A percentile compares a stretch with the other conserved stretches of the same genome.
Conservation (phyloP, 2,888 invertebrate species). For the Eubasilissa splendida region DNA sequence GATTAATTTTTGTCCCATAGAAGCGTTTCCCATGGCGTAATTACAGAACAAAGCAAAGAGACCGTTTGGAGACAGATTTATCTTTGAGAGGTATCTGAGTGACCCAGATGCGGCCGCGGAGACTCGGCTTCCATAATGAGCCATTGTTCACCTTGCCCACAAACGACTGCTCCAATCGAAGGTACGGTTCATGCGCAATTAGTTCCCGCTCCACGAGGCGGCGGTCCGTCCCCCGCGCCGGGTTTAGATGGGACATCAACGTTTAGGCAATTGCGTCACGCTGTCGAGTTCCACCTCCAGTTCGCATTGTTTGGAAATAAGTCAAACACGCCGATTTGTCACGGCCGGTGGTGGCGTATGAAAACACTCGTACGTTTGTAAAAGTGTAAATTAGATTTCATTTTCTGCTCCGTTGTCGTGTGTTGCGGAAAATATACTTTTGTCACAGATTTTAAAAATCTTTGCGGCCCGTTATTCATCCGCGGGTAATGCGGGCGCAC, state of each 20-base stretch:
- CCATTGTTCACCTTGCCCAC: conserved; percentile 47
- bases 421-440: conserved; percentile 33
- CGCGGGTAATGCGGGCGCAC: no score
- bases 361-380: conserved; percentile 6
- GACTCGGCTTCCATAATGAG: conserved; percentile 40
- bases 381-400: conserved; percentile 6
- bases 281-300: conserved; percentile 31
- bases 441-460: conserved; percentile 26
- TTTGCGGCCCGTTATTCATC: neutral
- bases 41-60: conserved; percentile 42
- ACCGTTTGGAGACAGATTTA: conserved; percentile 39
- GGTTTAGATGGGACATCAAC: conserved; percentile 22
- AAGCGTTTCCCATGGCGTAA: conserved; percentile 40
- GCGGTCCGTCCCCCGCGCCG: neutral
- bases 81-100: conserved; percentile 35
- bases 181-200: conserved; percentile 44
- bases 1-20: conserved; percentile 20
- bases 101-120: conserved; percentile 48
- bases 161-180: conserved; percentile 10
- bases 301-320: conserved; percentile 39
- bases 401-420: conserved; percentile 10
- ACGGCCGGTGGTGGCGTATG: conserved; percentile 6
- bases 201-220: conserved; percentile 43
- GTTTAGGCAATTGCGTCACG: conserved; percentile 33
- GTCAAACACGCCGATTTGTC: conserved; percentile 40